Evolutionary conservation across 2,888 invertebrate genomes (phyloP).

Genomic region (Lysandra bellargus): DNA sequence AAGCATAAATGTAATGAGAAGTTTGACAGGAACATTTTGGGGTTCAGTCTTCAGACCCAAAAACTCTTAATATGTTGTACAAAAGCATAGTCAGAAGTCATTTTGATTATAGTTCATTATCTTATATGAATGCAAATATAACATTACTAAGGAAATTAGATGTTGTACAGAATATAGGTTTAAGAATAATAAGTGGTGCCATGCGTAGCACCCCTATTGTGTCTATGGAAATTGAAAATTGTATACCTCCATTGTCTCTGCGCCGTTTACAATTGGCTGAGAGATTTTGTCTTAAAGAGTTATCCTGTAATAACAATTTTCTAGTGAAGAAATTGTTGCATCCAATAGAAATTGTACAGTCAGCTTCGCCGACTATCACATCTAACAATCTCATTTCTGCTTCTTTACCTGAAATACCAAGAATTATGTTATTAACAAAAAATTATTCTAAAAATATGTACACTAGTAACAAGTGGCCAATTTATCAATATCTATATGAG

Average conservation of each 20-base stretch:
- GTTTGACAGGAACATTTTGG: constrained; percentile 25
- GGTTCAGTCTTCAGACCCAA: constrained; percentile 34
- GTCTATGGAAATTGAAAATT: constrained; percentile 36
- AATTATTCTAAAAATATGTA: not conserved
- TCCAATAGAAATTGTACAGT: not conserved
- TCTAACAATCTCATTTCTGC: not conserved
- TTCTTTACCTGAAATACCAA: constrained; percentile 5
- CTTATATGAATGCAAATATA: constrained; percentile 32
- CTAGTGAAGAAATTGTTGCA: constrained; percentile 12
- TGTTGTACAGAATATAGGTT: constrained; percentile 34
- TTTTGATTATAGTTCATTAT: constrained; percentile 38
- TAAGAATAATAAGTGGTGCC: constrained; percentile 36
- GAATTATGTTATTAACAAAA: not conserved
- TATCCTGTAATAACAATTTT: constrained; percentile 28
- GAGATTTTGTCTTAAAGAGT: constrained; percentile 34
- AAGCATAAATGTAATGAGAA: constrained; percentile 33
- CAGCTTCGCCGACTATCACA: not conserved
- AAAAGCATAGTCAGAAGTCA: constrained; percentile 37
- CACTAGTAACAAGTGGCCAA: not conserved
- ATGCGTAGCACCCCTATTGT: constrained; percentile 37
- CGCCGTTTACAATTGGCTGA: constrained; percentile 33
- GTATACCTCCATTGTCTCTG: constrained; percentile 35
- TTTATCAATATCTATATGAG: not conserved
- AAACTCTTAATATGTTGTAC: constrained; percentile 34
- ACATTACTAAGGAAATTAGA: constrained; percentile 33